Percentiles rank a stretch among this genome's conserved stretches.
Conservation (phyloP, 1,140 invertebrate species). For the Trichonephila clavipes region DNA sequence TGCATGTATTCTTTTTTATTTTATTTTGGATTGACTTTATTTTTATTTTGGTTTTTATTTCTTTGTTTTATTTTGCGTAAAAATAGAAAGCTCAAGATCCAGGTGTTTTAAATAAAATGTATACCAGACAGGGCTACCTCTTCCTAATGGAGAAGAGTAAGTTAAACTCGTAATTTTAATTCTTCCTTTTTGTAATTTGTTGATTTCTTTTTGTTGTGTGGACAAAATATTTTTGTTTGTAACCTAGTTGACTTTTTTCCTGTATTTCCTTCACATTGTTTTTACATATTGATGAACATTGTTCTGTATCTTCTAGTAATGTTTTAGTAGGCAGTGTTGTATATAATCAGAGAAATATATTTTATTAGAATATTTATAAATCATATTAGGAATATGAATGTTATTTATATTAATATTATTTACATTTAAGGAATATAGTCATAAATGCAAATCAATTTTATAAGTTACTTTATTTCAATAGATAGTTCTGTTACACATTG, state of each 20-base stretch:
- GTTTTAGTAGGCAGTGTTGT: no score
- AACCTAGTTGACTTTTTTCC: background rate
- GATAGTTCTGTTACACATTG: no score
- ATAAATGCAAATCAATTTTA: no score
- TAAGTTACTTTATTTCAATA: no score
- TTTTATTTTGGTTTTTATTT: constrained; percentile 16
- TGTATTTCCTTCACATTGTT: background rate
- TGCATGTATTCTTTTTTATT: background rate
- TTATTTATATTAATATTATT: no score
- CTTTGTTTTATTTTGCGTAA: constrained; percentile 11
- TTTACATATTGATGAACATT: no score
- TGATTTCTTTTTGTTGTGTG: background rate
- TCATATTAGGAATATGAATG: no score
- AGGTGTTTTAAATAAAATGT: constrained; percentile 84
- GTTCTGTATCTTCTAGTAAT: no score
- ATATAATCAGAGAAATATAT: no score
- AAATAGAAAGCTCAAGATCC: constrained; percentile 83
- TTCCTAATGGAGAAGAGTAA: constrained; percentile 98
- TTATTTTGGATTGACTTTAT: background rate
- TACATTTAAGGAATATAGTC: no score
- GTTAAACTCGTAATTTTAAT: constrained; percentile 77
- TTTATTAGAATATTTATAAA: no score
- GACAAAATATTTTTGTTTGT: background rate
- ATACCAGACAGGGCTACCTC: constrained; percentile 92
- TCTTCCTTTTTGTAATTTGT: background rate